These are phyloP conservation scores for Lonchura striata DNA, from an alignment of 2,113 vertebrate species.

Conservation along the genomic window DNA sequence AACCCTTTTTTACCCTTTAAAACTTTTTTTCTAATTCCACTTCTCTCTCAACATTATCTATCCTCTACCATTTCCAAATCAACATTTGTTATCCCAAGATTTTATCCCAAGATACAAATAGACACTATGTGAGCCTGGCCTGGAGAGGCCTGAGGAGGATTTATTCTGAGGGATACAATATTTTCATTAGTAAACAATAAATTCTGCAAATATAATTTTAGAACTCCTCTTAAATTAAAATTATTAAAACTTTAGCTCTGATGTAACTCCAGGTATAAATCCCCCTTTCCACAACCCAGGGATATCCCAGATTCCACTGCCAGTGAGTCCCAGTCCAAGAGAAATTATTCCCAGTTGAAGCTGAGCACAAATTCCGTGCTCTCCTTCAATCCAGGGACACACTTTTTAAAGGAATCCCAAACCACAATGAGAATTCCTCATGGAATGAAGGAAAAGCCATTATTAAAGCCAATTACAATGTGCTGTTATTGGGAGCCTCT, in stretches of 20 bases:
- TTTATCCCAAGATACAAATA: not conserved
- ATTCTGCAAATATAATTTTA: not conserved
- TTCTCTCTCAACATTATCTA: not conserved
- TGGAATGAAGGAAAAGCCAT: not conserved
- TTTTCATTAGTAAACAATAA: not conserved
- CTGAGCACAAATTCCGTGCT: not conserved
- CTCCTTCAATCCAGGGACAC: not conserved
- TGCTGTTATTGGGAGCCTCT: not conserved
- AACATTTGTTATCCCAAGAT: not conserved
- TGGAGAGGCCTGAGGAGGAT: not conserved
- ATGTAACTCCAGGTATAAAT: not conserved
- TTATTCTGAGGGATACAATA: not conserved
- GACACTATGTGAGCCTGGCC: not conserved
- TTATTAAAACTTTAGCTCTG: not conserved
- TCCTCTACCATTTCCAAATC: not conserved
- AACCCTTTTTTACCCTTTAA: too few species aligned
- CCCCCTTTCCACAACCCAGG: not conserved
- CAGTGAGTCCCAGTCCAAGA: not conserved
- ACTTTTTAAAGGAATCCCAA: not conserved
- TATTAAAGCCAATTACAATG: not conserved
- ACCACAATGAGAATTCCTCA: not conserved
- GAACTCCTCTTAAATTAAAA: not conserved
- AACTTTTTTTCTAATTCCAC: not conserved
- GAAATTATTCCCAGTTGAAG: not conserved
- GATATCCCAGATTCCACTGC: not conserved